Conservation (phyloP, 2,113 vertebrate species). For the Galeopterus variegatus region DNA sequence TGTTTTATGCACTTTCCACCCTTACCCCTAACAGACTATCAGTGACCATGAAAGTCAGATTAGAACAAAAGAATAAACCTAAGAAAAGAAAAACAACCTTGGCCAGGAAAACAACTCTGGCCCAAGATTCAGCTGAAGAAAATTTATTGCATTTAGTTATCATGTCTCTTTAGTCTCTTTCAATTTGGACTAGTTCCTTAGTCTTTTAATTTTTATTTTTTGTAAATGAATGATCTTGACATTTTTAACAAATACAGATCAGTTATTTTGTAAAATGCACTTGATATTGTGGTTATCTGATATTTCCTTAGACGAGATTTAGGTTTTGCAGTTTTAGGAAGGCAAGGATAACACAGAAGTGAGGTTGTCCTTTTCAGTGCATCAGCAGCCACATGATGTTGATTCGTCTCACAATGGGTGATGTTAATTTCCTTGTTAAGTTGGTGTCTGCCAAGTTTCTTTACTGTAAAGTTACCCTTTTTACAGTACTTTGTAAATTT, state of each 20-base stretch:
- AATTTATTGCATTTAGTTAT: background rate
- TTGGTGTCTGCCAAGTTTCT: background rate
- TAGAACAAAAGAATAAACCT: background rate
- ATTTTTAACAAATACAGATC: background rate
- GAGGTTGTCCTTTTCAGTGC: too few species aligned
- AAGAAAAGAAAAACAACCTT: background rate
- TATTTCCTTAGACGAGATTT: conserved; percentile 22
- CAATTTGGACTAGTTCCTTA: background rate
- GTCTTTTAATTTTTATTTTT: background rate
- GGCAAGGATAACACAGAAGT: background rate
- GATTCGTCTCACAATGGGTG: background rate
- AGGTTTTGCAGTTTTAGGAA: background rate
- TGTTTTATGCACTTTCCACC: background rate
- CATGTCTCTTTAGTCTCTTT: background rate
- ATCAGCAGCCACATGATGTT: background rate
- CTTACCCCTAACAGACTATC: background rate
- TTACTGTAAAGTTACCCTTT: background rate
- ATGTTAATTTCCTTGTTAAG: background rate
- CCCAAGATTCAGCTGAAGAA: background rate
- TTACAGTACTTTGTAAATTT: too few species aligned
- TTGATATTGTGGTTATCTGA: background rate
- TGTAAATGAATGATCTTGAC: background rate
- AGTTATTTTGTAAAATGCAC: background rate
- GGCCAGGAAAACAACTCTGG: background rate
- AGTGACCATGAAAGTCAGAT: conserved; percentile 52